Conservation (phyloP, 2,888 invertebrate genomes). For the Eupeodes luniger region DNA sequence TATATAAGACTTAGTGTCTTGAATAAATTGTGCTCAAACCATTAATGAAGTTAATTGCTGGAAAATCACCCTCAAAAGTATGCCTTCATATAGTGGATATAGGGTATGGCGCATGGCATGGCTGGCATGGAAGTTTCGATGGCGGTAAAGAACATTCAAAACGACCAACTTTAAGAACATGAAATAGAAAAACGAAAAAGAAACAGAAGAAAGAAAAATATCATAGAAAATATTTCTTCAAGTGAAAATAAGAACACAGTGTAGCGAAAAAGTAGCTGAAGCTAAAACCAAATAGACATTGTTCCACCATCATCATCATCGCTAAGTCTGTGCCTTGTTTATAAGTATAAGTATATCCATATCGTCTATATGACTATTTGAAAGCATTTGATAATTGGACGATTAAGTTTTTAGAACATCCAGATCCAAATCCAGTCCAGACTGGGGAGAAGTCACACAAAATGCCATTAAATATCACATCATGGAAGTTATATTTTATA, state of each 20-base stretch:
- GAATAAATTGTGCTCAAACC: constrained; percentile 59
- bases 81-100: neutral
- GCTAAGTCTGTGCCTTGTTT: neutral
- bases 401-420: constrained; percentile 54
- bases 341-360: neutral
- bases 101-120: neutral
- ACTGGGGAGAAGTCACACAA: constrained; percentile 40
- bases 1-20: neutral
- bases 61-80: constrained; percentile 66
- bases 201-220: neutral
- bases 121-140: neutral
- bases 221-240: constrained; percentile 4
- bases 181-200: neutral
- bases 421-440: neutral
- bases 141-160: constrained; percentile 9
- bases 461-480: constrained; percentile 45
- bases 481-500: too few species aligned
- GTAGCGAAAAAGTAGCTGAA: neutral
- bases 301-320: constrained; percentile 9
- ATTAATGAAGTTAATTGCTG: constrained; percentile 74
- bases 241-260: constrained; percentile 19
- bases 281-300: neutral
- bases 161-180: constrained; percentile 39
- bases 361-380: constrained; percentile 5
- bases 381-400: constrained; percentile 66